Conservation (phyloP, 2,888 invertebrate genomes). For the Mesorhabditis belari region DNA sequence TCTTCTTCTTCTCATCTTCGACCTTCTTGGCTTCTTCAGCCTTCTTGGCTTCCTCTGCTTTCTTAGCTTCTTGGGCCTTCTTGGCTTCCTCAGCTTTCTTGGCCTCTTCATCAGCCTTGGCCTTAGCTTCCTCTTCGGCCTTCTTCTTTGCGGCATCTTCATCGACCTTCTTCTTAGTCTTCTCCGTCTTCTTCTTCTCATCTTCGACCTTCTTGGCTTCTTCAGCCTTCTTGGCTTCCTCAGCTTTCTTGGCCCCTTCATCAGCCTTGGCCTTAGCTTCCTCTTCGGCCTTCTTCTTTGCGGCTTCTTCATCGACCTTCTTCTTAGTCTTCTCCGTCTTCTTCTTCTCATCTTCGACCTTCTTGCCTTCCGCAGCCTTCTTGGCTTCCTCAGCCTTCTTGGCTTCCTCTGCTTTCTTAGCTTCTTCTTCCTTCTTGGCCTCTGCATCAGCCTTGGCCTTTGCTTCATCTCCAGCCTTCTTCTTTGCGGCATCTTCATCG, state of each 20-base stretch:
- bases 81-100: conserved; percentile 1
- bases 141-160: conserved; percentile 1
- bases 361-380: conserved; percentile 1
- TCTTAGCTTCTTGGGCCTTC: background rate
- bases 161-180: conserved; percentile 3
- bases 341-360: conserved; percentile 2
- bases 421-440: background rate
- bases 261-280: background rate
- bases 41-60: background rate
- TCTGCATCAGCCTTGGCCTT: background rate
- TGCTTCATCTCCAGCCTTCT: background rate
- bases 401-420: background rate
- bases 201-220: conserved; percentile 8
- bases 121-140: background rate
- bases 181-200: background rate
- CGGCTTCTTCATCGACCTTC: background rate
- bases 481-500: background rate
- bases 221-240: background rate
- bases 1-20: background rate
- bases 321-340: background rate
- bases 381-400: background rate
- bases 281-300: background rate
- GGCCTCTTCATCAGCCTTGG: background rate
- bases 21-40: background rate
- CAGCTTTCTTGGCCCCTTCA: background rate